Evolutionary conservation across 1,140 invertebrate species (phyloP).

Genomic region (Mizuhopecten yessoensis): DNA sequence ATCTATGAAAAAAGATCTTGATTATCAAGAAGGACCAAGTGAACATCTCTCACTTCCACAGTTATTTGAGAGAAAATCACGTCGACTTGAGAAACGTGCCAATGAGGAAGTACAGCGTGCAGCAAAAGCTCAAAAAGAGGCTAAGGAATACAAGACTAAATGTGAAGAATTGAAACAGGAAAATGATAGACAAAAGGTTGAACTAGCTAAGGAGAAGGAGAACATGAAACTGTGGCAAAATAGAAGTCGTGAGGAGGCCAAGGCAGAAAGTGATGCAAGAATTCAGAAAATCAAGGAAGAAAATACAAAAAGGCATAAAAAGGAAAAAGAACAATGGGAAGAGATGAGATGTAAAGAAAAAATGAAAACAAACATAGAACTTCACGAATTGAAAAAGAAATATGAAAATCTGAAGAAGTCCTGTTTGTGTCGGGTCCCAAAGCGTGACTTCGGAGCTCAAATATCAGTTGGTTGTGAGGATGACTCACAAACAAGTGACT

Average conservation of each 20-base stretch:
- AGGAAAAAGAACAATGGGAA: constrained; percentile 1
- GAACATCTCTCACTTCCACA: background rate
- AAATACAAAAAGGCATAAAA: background rate
- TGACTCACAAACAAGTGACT: background rate
- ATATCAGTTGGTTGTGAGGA: background rate
- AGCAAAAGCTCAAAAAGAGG: background rate
- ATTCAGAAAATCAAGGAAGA: constrained; percentile 4
- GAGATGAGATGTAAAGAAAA: constrained; percentile 5
- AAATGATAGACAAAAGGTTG: background rate
- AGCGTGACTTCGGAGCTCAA: background rate
- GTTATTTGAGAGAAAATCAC: background rate
- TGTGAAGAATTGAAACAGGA: background rate
- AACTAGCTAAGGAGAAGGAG: background rate
- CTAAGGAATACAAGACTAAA: background rate
- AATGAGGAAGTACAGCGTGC: background rate
- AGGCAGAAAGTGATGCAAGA: background rate
- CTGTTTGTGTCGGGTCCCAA: background rate
- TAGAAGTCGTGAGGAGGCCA: background rate
- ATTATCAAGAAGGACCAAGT: background rate
- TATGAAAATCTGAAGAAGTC: background rate
- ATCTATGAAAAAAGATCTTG: background rate
- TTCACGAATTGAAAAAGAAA: background rate
- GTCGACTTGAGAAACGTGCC: background rate
- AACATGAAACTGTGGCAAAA: background rate
- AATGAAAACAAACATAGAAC: constrained; percentile 3